Conservation (phyloP, 92 coral and sea anemone genomes). For the Parazoanthus darwini region DNA sequence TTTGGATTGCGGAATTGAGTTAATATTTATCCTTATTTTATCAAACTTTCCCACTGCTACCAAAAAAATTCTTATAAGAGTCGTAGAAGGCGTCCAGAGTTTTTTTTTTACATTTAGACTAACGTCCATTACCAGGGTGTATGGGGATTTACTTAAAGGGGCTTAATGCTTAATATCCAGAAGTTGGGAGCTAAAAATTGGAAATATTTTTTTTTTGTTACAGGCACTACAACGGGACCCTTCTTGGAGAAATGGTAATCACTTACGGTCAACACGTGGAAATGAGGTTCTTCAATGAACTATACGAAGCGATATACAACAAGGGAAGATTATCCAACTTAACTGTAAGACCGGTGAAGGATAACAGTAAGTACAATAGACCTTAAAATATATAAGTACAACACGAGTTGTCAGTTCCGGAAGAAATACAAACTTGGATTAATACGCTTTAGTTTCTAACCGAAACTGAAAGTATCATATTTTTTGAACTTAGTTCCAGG, state of each 20-base stretch:
- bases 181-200: background rate
- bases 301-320: constrained; percentile 56
- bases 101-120: too few relatives aligned
- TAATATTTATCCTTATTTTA: too few relatives aligned
- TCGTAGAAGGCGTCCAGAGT: too few relatives aligned
- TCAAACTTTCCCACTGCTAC: too few relatives aligned
- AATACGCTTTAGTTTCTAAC: too few relatives aligned
- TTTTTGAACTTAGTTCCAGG: constrained; percentile 25
- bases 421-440: too few relatives aligned
- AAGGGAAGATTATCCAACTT: constrained; percentile 49
- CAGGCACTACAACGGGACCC: constrained; percentile 47
- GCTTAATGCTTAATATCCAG: too few relatives aligned
- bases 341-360: constrained; percentile 47
- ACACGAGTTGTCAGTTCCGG: background rate
- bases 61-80: too few relatives aligned
- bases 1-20: too few relatives aligned
- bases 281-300: constrained; percentile 53
- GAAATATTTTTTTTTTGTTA: background rate
- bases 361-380: constrained; percentile 60
- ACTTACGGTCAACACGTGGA: constrained; percentile 42
- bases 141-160: too few relatives aligned
- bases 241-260: constrained; percentile 49
- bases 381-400: too few relatives aligned
- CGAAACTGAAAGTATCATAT: background rate
- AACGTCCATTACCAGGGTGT: too few relatives aligned